Evolutionary conservation across 2,888 invertebrate species (phyloP).

Genomic region (Stegana nigrithorax): DNA sequence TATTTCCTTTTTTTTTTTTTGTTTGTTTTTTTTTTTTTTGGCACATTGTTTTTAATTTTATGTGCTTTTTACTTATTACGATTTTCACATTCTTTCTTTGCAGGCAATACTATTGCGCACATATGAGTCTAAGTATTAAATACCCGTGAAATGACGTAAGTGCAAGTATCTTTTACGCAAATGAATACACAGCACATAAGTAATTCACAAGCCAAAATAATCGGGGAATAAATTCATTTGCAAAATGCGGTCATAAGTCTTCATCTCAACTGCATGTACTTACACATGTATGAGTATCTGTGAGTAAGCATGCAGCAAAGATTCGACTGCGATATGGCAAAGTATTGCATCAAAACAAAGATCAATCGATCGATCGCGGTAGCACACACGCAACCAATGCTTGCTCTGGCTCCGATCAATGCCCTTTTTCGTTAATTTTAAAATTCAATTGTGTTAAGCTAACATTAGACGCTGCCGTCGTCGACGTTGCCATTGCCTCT

Average conservation of each 20-base stretch:
- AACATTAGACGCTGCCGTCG: too few relatives aligned
- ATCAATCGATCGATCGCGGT: background rate
- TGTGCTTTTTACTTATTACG: background rate
- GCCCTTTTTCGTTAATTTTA: constrained; percentile 39
- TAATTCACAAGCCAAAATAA: too few relatives aligned
- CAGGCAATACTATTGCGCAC: background rate
- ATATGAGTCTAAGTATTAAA: constrained; percentile 9
- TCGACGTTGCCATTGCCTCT: too few relatives aligned
- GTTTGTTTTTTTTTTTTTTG: background rate
- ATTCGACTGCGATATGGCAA: too few relatives aligned
- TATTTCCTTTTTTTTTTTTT: too few relatives aligned
- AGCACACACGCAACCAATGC: too few relatives aligned
- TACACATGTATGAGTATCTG: too few relatives aligned
- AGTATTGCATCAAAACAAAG: too few relatives aligned
- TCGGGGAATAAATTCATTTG: too few relatives aligned
- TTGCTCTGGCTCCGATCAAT: constrained; percentile 38
- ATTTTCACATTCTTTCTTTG: background rate
- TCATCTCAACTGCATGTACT: too few relatives aligned
- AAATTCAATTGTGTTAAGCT: constrained; percentile 9
- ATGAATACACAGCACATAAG: too few relatives aligned
- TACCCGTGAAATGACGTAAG: constrained; percentile 8
- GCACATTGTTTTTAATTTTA: background rate
- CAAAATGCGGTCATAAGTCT: too few relatives aligned
- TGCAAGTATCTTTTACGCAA: background rate
- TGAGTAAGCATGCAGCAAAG: background rate